A percentile compares a stretch with the other conserved stretches of the same genome.
These are phyloP conservation scores for Junonia oenone DNA, from an alignment of 2,888 invertebrate genomes.

Conservation along the genomic window DNA sequence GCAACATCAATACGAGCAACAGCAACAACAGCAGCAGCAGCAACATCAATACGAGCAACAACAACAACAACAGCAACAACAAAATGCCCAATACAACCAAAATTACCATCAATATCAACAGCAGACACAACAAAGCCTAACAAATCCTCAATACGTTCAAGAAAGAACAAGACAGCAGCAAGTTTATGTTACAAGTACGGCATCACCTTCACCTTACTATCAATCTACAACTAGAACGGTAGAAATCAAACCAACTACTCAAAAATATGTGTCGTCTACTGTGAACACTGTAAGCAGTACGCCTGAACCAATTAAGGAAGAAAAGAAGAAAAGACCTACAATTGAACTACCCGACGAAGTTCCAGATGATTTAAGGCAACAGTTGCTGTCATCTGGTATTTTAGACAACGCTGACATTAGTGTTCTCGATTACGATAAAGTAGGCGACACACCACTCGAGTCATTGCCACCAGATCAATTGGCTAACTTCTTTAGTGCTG, in stretches of 20 bases:
- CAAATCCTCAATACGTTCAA: slow-evolving; percentile 60
- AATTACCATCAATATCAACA: slow-evolving; percentile 45
- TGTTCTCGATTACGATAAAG: slow-evolving; percentile 91
- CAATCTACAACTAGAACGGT: slow-evolving; percentile 67
- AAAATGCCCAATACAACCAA: slow-evolving; percentile 46
- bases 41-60: slow-evolving; percentile 64
- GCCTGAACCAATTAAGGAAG: slow-evolving; percentile 65
- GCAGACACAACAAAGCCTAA: slow-evolving; percentile 53
- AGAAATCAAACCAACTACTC: slow-evolving; percentile 72
- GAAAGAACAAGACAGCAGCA: slow-evolving; percentile 59
- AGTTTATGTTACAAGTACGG: slow-evolving; percentile 49
- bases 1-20: slow-evolving; percentile 60
- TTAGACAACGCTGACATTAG: slow-evolving; percentile 93
- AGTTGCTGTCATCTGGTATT: slow-evolving; percentile 90
- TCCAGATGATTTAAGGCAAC: slow-evolving; percentile 90
- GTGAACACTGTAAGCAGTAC: slow-evolving; percentile 67
- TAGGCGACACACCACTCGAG: slow-evolving; percentile 90
- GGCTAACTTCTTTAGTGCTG: slow-evolving; percentile 92
- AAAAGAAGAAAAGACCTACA: slow-evolving; percentile 78
- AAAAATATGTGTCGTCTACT: slow-evolving; percentile 70
- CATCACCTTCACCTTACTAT: slow-evolving; percentile 52
- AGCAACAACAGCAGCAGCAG: slow-evolving; percentile 46
- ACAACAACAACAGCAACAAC: slow-evolving; percentile 38
- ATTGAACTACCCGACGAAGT: slow-evolving; percentile 90
- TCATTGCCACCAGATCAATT: slow-evolving; percentile 91